A percentile compares a stretch with the other conserved stretches of the same genome.
Conservation (phyloP, 2,113 vertebrate genomes). For the Larimichthys polyactis region DNA sequence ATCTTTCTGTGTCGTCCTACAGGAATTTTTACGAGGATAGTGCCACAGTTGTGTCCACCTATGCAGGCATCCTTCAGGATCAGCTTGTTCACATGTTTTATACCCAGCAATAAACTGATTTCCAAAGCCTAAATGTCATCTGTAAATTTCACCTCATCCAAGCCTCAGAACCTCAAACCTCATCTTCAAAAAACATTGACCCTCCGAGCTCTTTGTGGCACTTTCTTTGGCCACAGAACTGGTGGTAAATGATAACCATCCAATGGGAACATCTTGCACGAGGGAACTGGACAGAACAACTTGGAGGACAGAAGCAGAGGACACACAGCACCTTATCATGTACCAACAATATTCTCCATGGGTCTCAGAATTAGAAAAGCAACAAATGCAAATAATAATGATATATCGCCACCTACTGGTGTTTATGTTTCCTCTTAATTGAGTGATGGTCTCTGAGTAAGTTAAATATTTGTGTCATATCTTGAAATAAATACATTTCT, state of each 20-base stretch:
- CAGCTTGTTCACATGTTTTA: conserved; percentile 79
- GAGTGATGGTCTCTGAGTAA: not conserved
- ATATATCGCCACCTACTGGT: conserved; percentile 20
- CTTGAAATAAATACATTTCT: conserved; percentile 79
- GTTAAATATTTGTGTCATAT: conserved; percentile 64
- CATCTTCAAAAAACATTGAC: conserved; percentile 10
- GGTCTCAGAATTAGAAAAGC: not conserved
- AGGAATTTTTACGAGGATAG: conserved; percentile 80
- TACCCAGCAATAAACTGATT: conserved; percentile 44
- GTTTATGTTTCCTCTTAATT: not conserved
- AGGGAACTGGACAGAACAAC: conserved; percentile 16
- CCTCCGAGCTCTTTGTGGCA: not conserved
- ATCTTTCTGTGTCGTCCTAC: conserved; percentile 25
- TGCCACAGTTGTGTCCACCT: conserved; percentile 67
- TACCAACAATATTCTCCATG: not conserved
- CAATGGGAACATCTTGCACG: not conserved
- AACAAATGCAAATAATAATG: not conserved
- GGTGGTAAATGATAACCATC: conserved; percentile 12
- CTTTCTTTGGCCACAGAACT: conserved; percentile 8
- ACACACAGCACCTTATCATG: conserved; percentile 13
- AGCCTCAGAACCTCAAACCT: conserved; percentile 8
- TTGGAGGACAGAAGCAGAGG: not conserved
- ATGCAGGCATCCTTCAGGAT: conserved; percentile 72
- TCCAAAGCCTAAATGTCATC: not conserved
- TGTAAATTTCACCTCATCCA: not conserved